Conservation (phyloP, 2,888 invertebrate genomes). For the Heliconius cydno region DNA sequence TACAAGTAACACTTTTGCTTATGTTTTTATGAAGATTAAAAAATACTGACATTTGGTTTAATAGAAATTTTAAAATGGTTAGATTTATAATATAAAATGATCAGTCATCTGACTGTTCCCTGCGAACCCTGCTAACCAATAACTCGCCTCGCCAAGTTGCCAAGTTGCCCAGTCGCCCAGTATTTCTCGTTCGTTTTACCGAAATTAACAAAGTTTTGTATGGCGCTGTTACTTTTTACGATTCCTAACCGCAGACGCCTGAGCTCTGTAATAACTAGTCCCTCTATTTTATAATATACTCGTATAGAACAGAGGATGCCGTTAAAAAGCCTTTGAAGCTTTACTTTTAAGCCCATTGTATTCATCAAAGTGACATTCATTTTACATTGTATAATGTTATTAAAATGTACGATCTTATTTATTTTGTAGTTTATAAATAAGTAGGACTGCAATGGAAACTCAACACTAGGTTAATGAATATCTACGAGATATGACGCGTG, state of each 20-base stretch:
- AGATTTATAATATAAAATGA: too few relatives aligned
- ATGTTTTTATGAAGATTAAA: too few relatives aligned
- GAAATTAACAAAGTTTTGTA: slow-evolving; percentile 32
- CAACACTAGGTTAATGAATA: background rate
- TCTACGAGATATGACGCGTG: background rate
- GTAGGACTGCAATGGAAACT: too few relatives aligned
- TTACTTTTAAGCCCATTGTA: slow-evolving; percentile 1
- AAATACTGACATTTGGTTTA: too few relatives aligned
- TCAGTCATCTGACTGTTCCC: background rate
- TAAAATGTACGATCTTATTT: background rate
- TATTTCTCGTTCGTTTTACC: slow-evolving; percentile 7
- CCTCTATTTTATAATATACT: slow-evolving; percentile 11
- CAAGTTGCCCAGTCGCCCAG: background rate
- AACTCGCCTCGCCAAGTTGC: background rate
- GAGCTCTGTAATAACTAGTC: slow-evolving; percentile 1
- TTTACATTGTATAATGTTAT: background rate
- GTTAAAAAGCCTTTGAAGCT: slow-evolving; percentile 4
- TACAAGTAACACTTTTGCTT: too few relatives aligned
- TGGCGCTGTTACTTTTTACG: slow-evolving; percentile 34
- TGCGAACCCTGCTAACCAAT: background rate
- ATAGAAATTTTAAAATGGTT: too few relatives aligned
- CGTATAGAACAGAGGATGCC: background rate
- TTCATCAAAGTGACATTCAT: slow-evolving; percentile 6
- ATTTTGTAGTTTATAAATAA: background rate
- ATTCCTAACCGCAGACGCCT: slow-evolving; percentile 20